These are phyloP conservation scores for Ridgeia piscesae DNA, from an alignment of 1,140 invertebrate species.

Conservation along the genomic window DNA sequence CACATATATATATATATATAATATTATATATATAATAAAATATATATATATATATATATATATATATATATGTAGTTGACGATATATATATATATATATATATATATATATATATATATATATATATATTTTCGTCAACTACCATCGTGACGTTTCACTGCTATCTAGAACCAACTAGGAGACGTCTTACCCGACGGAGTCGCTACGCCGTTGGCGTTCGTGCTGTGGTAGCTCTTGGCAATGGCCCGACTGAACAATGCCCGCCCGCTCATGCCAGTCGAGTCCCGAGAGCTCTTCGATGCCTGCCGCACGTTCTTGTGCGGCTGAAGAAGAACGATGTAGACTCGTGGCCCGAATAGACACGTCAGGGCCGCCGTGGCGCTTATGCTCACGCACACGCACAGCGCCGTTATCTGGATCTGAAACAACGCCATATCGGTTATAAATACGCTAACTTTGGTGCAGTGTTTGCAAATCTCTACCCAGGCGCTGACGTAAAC, in stretches of 20 bases:
- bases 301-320: conserved; percentile 70
- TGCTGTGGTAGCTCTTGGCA: neutral
- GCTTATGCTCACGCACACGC: conserved; percentile 77
- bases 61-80: too few relatives aligned
- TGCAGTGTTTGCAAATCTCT: too few relatives aligned
- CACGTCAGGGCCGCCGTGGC: conserved; percentile 76
- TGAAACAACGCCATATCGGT: conserved; percentile 52
- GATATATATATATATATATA: too few relatives aligned
- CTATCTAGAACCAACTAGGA: too few relatives aligned
- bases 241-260: conserved; percentile 10
- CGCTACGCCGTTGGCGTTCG: neutral
- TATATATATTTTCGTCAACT: too few relatives aligned
- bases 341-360: conserved; percentile 78
- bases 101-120: too few relatives aligned
- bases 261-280: neutral
- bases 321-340: conserved; percentile 75
- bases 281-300: neutral
- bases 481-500: too few relatives aligned
- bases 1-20: too few relatives aligned
- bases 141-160: too few relatives aligned
- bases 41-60: too few relatives aligned
- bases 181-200: neutral
- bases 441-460: too few relatives aligned
- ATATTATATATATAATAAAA: too few relatives aligned
- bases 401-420: conserved; percentile 77